phyloP scores from a whole-genome alignment of 2,888 invertebrate genomes.

The Catocala nupta region DNA sequence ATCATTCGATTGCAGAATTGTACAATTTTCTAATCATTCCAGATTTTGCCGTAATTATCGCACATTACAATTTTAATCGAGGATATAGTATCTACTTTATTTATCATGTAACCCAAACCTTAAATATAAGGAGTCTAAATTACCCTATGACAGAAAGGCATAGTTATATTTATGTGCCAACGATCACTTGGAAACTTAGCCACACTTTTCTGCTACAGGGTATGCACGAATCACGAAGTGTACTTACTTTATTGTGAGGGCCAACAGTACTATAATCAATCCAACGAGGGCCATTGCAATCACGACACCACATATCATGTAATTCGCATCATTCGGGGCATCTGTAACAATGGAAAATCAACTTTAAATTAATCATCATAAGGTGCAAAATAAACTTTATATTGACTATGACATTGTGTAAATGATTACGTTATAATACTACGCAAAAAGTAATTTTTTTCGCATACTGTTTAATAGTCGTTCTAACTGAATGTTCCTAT shows the following conservation, averaged over 20 bases:
- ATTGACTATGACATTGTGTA: slow-evolving; percentile 5
- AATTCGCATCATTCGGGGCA: slow-evolving; percentile 93
- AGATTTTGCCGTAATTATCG: no score
- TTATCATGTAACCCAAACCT: no score
- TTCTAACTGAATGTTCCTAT: slow-evolving; percentile 25
- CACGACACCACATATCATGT: slow-evolving; percentile 94
- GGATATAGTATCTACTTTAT: no score
- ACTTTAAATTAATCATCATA: slow-evolving; percentile 24
- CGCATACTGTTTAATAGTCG: slow-evolving; percentile 22
- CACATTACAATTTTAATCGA: no score
- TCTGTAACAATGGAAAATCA: slow-evolving; percentile 88
- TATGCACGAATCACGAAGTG: background rate
- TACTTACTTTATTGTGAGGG: slow-evolving; percentile 93
- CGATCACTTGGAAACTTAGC: no score
- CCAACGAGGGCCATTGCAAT: slow-evolving; percentile 94
- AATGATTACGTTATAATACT: slow-evolving; percentile 30
- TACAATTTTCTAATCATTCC: no score
- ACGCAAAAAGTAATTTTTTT: slow-evolving; percentile 35
- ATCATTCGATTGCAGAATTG: no score
- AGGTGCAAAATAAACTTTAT: slow-evolving; percentile 8
- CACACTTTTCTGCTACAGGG: background rate
- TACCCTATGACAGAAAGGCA: no score
- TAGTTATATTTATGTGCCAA: no score
- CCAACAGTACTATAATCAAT: slow-evolving; percentile 92
- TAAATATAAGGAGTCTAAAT: no score